phyloP scores from a whole-genome alignment of 2,888 invertebrate species.

The Watsonalla binaria region DNA sequence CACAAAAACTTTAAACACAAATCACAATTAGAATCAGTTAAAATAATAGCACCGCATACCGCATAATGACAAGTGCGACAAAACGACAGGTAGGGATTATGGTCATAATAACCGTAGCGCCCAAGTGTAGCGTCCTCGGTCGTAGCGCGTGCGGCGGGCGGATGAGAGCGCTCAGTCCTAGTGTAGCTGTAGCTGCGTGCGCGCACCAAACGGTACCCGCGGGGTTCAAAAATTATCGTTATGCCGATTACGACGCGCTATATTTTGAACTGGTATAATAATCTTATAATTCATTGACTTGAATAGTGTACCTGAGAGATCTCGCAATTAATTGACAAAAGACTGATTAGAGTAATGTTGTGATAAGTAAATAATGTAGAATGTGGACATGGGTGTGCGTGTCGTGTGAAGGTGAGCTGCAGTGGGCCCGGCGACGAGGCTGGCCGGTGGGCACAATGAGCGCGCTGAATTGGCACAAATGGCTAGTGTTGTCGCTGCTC shows the following conservation, averaged over 20 bases:
- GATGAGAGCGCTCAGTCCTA: conserved; percentile 50
- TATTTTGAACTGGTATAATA: conserved; percentile 12
- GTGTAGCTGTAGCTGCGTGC: conserved; percentile 63
- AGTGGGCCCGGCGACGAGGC: conserved; percentile 41
- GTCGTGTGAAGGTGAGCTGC: conserved; percentile 48
- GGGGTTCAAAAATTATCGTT: conserved; percentile 33
- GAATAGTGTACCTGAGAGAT: conserved; percentile 3
- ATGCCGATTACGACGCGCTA: conserved; percentile 38
- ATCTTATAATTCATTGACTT: conserved; percentile 4
- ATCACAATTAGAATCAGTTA: conserved; percentile 1
- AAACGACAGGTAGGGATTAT: conserved; percentile 42
- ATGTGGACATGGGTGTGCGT: conserved; percentile 35
- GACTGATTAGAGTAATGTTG: conserved; percentile 25
- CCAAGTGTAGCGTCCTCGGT: conserved; percentile 52
- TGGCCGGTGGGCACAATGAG: conserved; percentile 62
- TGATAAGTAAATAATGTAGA: conserved; percentile 19
- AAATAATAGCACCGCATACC: conserved; percentile 1
- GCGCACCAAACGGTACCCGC: conserved; percentile 44
- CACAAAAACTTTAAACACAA: not conserved
- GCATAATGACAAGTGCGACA: conserved; percentile 30
- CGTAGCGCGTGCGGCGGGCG: conserved; percentile 50
- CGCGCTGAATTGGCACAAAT: conserved; percentile 75
- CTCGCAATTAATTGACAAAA: conserved; percentile 6
- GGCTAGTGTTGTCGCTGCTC: conserved; percentile 74
- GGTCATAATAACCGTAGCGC: conserved; percentile 57